phyloP scores from a whole-genome alignment of 2,888 invertebrate species.

The Zaprionus bogoriensis region DNA sequence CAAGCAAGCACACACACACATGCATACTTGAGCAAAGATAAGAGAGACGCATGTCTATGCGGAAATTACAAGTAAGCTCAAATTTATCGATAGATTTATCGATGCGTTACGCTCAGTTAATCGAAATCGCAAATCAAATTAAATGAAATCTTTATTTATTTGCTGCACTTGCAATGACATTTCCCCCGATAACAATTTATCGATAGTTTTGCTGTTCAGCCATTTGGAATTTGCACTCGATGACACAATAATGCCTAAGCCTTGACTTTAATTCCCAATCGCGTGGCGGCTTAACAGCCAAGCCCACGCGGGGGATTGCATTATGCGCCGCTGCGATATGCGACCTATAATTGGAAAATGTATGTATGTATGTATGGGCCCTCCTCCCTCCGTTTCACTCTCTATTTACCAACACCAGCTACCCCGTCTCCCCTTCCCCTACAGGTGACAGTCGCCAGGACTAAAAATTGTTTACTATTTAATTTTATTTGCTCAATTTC shows the following conservation, averaged over 20 bases:
- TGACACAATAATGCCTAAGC: no score
- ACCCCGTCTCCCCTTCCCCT: not conserved
- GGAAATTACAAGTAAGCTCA: no score
- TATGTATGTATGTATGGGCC: no score
- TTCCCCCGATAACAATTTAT: no score
- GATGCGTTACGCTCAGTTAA: no score
- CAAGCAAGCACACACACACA: not conserved
- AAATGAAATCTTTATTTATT: no score
- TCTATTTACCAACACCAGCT: no score
- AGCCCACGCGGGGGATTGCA: not conserved
- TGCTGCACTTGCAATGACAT: no score
- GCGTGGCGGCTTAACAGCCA: not conserved
- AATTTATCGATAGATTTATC: no score
- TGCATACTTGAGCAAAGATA: not conserved
- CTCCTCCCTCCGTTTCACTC: not conserved
- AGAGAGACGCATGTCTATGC: not conserved
- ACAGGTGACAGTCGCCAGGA: not conserved
- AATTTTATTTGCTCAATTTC: conserved; percentile 72
- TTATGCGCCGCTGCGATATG: not conserved
- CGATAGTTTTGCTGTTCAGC: no score
- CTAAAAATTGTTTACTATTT: conserved; percentile 60
- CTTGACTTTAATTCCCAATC: not conserved
- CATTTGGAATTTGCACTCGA: no score
- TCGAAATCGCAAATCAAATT: no score
- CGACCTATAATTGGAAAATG: not conserved